Percentiles rank a stretch among this genome's conserved stretches.
Conservation (phyloP, 64 coral and sea anemone genomes). For the Trachythela sp. region DNA sequence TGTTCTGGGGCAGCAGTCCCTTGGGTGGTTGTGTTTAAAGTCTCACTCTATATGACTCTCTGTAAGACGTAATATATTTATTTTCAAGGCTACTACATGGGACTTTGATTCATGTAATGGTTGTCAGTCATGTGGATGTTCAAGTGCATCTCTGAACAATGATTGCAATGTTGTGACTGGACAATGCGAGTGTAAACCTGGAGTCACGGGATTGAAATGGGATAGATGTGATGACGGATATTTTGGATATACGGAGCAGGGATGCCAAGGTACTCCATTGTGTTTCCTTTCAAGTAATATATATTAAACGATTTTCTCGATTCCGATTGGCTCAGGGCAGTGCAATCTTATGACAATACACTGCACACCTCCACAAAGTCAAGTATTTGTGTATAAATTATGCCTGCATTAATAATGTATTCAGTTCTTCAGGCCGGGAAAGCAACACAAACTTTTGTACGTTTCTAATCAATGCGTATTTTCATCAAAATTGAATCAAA, state of each 20-base stretch:
- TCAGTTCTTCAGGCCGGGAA: too few relatives aligned
- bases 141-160: background rate
- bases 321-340: too few relatives aligned
- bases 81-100: background rate
- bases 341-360: too few relatives aligned
- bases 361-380: too few relatives aligned
- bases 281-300: background rate
- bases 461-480: too few relatives aligned
- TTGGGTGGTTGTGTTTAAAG: background rate
- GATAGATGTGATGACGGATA: background rate
- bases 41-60: background rate
- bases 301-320: too few relatives aligned
- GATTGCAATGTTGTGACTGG: constrained; percentile 64
- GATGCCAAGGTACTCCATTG: background rate
- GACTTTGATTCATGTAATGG: constrained; percentile 7
- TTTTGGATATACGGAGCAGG: background rate
- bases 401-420: too few relatives aligned
- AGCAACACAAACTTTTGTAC: too few relatives aligned
- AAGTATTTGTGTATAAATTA: too few relatives aligned
- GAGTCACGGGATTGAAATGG: constrained; percentile 67
- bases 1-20: too few relatives aligned
- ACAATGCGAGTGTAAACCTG: constrained; percentile 65
- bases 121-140: background rate
- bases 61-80: background rate
- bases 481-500: too few relatives aligned